phyloP scores from a whole-genome alignment of 2,113 vertebrate genomes.

The Xiphophorus hellerii region DNA sequence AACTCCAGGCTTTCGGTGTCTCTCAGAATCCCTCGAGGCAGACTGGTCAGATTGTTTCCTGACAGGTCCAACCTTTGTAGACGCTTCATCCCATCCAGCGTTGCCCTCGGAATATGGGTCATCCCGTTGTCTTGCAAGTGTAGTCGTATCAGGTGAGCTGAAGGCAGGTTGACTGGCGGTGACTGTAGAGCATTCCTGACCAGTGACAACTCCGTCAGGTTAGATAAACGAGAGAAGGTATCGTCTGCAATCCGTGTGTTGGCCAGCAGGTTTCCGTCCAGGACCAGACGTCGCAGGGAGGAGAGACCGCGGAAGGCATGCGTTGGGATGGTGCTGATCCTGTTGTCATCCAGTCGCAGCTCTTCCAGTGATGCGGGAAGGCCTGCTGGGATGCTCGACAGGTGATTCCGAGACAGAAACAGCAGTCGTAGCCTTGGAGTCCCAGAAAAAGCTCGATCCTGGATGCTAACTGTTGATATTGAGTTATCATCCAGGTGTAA shows the following conservation, averaged over 20 bases:
- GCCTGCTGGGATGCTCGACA: constrained; percentile 92
- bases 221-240: constrained; percentile 91
- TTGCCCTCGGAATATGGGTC: constrained; percentile 87
- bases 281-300: constrained; percentile 87
- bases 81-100: constrained; percentile 85
- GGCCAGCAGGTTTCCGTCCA: constrained; percentile 94
- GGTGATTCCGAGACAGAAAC: constrained; percentile 92
- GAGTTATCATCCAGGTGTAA: constrained; percentile 98
- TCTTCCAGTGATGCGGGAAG: constrained; percentile 91
- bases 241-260: constrained; percentile 96
- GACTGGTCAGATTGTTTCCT: constrained; percentile 92
- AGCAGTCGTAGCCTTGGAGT: constrained; percentile 85
- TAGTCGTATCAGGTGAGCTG: constrained; percentile 84
- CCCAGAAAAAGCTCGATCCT: constrained; percentile 94
- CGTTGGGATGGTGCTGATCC: constrained; percentile 93
- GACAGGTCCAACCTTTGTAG: constrained; percentile 90
- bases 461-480: constrained; percentile 93
- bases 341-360: constrained; percentile 91
- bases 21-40: constrained; percentile 89
- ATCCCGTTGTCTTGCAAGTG: constrained; percentile 95
- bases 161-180: constrained; percentile 89
- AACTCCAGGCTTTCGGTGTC: constrained; percentile 88
- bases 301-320: constrained; percentile 90
- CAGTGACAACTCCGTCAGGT: constrained; percentile 93
- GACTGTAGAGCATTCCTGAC: constrained; percentile 91